These are phyloP conservation scores for Zalophus californianus DNA, from an alignment of 2,797 vertebrate genomes.

Conservation along the genomic window DNA sequence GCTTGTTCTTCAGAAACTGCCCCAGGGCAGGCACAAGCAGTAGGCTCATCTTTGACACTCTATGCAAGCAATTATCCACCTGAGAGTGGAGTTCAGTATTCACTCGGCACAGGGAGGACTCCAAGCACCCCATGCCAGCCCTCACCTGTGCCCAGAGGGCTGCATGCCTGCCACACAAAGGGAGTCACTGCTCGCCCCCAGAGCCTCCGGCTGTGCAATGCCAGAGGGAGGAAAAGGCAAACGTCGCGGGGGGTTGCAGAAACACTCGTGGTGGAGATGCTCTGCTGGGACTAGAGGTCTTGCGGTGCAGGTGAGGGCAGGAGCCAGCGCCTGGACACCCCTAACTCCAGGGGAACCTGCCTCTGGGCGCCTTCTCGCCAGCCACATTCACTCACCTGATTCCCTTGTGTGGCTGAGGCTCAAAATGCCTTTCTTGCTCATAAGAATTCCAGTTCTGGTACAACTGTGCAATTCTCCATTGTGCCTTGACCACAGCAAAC, in stretches of 20 bases:
- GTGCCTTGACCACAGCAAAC: too few relatives aligned
- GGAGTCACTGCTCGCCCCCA: rapidly evolving
- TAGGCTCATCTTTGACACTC: not conserved
- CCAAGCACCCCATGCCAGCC: not conserved
- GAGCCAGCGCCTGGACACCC: not conserved
- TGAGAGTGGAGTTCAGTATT: not conserved
- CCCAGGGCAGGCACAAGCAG: not conserved
- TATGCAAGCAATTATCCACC: too few relatives aligned
- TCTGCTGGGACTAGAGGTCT: not conserved
- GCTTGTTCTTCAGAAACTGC: rapidly evolving
- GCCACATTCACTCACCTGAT: not conserved
- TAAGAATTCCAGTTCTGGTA: not conserved
- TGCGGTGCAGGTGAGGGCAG: not conserved
- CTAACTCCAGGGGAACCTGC: too few relatives aligned
- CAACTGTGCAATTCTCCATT: rapidly evolving
- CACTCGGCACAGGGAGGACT: rapidly evolving
- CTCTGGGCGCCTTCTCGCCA: not conserved
- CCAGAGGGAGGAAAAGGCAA: too few relatives aligned
- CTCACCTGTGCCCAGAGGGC: not conserved
- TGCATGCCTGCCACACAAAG: not conserved
- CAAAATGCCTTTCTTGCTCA: not conserved
- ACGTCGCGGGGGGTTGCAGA: not conserved
- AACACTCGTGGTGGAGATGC: rapidly evolving
- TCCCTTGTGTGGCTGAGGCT: not conserved
- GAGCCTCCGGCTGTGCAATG: too few relatives aligned